Evolutionary conservation across 2,888 invertebrate species (phyloP).

Genomic region (Sesamia inferens): DNA sequence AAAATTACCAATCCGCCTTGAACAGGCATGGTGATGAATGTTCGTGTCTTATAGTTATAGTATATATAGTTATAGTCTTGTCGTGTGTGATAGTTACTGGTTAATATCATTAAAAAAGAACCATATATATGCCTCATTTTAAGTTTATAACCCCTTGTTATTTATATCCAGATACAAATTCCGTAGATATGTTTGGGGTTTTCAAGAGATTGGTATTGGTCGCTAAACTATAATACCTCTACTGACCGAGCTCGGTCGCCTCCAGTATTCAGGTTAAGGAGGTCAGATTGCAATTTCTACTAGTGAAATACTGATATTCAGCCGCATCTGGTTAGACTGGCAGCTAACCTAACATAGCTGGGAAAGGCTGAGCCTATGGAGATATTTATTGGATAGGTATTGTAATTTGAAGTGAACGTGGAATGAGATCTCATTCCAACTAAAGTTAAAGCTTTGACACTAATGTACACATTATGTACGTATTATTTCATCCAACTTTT

Average conservation of each 20-base stretch:
- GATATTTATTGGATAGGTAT: background rate
- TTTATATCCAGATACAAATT: background rate
- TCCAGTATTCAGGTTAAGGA: slow-evolving; percentile 37
- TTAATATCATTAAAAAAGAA: background rate
- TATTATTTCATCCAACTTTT: too few species aligned
- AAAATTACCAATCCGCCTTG: too few species aligned
- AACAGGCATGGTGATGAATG: too few species aligned
- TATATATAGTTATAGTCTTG: too few species aligned
- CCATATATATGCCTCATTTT: background rate
- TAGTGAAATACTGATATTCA: slow-evolving; percentile 36
- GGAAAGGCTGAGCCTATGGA: background rate
- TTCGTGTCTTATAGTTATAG: too few species aligned
- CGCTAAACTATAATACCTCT: background rate
- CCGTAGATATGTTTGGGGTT: slow-evolving; percentile 39
- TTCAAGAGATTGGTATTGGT: slow-evolving; percentile 4
- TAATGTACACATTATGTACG: too few species aligned
- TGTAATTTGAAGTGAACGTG: too few species aligned
- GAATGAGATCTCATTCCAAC: too few species aligned
- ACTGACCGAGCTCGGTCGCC: slow-evolving; percentile 41
- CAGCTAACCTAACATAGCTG: slow-evolving; percentile 15
- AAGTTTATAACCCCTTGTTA: background rate
- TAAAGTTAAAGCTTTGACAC: too few species aligned
- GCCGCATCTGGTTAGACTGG: slow-evolving; percentile 25
- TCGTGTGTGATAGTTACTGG: too few species aligned
- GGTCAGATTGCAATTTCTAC: slow-evolving; percentile 35